Evolutionary conservation across 37 sponge, comb jelly and placozoan genomes (phyloP), one percentile per base, ranked within the genome.

Genomic region (Chondrilla cf. caribensis): DNA sequence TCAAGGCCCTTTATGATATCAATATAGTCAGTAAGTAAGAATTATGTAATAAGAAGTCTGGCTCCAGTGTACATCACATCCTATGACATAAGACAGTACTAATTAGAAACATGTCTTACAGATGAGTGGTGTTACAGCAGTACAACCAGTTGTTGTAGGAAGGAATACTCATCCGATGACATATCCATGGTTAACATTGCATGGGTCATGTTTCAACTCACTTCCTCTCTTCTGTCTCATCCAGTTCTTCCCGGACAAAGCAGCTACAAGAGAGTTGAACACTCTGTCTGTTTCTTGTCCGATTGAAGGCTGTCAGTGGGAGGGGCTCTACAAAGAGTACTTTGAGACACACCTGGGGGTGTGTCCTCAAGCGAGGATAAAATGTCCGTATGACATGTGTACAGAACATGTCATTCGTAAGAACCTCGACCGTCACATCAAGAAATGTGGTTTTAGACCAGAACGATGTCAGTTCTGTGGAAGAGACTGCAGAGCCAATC

Each of bases 201-300:
- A n/a, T n/a, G n/a, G n/a, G n/a, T n/a, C n/a, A n/a, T n/a, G n/a
- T n/a, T n/a, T n/a, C n/a, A n/a, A n/a, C n/a, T n/a, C n/a, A n/a
- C n/a, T n/a, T n/a, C 51, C 51, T 6, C 15, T 15, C 64, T 19
- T 6, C 1, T 29, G 2, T 3, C 40, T 24, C 36, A 39, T 73
- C 2, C 36, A 73, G 76, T 73, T 73, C 76, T 91, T 91, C 73
- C 54, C 82, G 39, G 92, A 91, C 70, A 87, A 83, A 79, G 92
- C 92, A 38, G 88, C 67, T 18, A 81, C 80, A 44, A 78, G 79
- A 6, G 92, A 91, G 31, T 79, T 91, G 17, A 79, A 75, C 24
- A 64, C 28, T 17, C 28, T 84, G 15, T 58, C 35, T 2, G 47
- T 91, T 1, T 28, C 81, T 37, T 91, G 92, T 66, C 58, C 38